Evolutionary conservation across 2,797 vertebrate species (phyloP).

Genomic region (Chelidonichthys spinosus): DNA sequence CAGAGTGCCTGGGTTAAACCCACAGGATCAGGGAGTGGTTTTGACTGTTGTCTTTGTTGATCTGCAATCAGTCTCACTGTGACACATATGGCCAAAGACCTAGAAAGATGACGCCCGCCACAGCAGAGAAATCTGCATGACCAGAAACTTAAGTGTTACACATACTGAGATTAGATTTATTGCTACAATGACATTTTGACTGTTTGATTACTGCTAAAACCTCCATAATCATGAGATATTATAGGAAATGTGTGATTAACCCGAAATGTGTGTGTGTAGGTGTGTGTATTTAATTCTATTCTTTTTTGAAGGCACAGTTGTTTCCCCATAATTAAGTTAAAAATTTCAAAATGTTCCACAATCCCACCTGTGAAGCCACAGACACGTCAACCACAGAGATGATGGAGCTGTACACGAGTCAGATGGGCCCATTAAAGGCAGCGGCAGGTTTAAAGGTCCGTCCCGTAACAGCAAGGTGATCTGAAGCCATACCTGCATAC

Average conservation of each 20-base stretch:
- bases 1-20: conserved; percentile 57
- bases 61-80: conserved; percentile 68
- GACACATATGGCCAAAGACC: conserved; percentile 59
- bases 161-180: conserved; percentile 39
- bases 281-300: conserved; percentile 12
- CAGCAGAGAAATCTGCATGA: conserved; percentile 36
- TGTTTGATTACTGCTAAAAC: not conserved
- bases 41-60: conserved; percentile 71
- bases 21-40: conserved; percentile 72
- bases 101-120: conserved; percentile 61
- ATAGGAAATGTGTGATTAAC: conserved; percentile 8
- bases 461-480: conserved; percentile 27
- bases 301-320: not conserved
- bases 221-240: conserved; percentile 12
- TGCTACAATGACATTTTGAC: not conserved
- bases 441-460: conserved; percentile 4
- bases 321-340: conserved; percentile 72
- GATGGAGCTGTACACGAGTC: conserved; percentile 15
- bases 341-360: conserved; percentile 63
- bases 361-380: conserved; percentile 38
- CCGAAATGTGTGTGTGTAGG: conserved; percentile 8
- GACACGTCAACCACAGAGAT: conserved; percentile 24
- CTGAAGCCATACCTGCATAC: not conserved
- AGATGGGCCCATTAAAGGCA: conserved; percentile 1
- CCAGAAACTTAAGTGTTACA: conserved; percentile 19